These are phyloP conservation scores for Lissonota sp. DNA, from an alignment of 2,888 invertebrate genomes.

Conservation along the genomic window DNA sequence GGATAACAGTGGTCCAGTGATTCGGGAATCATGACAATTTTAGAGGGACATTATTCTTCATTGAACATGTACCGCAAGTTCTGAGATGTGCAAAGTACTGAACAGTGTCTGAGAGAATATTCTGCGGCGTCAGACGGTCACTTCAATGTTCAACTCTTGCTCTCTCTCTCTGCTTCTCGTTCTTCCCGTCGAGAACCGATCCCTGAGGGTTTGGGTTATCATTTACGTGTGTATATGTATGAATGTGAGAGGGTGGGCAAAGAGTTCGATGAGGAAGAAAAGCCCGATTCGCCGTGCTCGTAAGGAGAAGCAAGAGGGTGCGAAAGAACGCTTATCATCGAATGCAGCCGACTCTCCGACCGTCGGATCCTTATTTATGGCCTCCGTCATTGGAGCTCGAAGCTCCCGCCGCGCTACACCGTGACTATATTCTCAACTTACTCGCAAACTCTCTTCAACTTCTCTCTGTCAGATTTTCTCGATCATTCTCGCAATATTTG, in stretches of 20 bases:
- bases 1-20: too few relatives aligned
- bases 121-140: too few relatives aligned
- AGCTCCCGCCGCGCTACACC: conserved; percentile 39
- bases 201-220: conserved; percentile 40
- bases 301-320: conserved; percentile 53
- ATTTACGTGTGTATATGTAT: conserved; percentile 22
- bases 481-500: conserved; percentile 17
- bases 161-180: conserved; percentile 27
- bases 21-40: too few relatives aligned
- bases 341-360: conserved; percentile 80
- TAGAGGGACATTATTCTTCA: too few relatives aligned
- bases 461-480: conserved; percentile 42
- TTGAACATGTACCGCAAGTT: too few relatives aligned
- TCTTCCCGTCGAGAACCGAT: conserved; percentile 17
- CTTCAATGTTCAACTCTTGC: not conserved
- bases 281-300: conserved; percentile 49
- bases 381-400: conserved; percentile 63
- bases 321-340: conserved; percentile 81
- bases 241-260: conserved; percentile 53
- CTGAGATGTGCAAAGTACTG: too few relatives aligned
- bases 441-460: too few relatives aligned
- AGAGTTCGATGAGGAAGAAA: conserved; percentile 48
- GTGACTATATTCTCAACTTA: conserved; percentile 42
- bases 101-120: too few relatives aligned
- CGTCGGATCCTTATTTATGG: conserved; percentile 83